Conservation (phyloP, 2,113 vertebrate genomes). For the Gavia stellata region DNA sequence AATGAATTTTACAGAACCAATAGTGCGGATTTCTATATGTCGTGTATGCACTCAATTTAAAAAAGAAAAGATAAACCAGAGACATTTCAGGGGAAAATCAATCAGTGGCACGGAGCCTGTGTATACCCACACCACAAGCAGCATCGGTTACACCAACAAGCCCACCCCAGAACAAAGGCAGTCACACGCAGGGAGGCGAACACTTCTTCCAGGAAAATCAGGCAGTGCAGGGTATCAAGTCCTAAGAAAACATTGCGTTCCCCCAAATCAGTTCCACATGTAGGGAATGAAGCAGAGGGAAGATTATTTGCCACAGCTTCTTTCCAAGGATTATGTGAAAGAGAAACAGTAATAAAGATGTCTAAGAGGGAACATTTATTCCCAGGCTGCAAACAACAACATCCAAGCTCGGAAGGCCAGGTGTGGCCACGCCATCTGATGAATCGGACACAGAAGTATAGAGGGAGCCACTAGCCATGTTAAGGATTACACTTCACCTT, state of each 20-base stretch:
- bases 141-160: rapidly evolving
- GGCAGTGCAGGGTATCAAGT: neutral
- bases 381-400: neutral
- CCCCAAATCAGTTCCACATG: neutral
- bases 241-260: neutral
- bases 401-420: neutral
- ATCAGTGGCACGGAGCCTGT: neutral
- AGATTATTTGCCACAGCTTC: neutral
- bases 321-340: neutral
- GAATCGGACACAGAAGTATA: neutral
- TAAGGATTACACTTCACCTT: neutral
- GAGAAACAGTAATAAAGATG: neutral
- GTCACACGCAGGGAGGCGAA: rapidly evolving
- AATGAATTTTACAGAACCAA: neutral
- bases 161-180: conserved; percentile 37
- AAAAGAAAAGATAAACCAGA: neutral
- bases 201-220: neutral
- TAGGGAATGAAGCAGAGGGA: neutral
- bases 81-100: neutral
- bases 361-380: neutral
- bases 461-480: neutral
- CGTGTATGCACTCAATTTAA: neutral
- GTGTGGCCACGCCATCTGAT: neutral
- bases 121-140: neutral
- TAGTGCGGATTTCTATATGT: neutral